A percentile compares a stretch with the other conserved stretches of the same genome.
Conservation (phyloP, 2,888 invertebrate species). For the Lepidochrysops patricia region DNA sequence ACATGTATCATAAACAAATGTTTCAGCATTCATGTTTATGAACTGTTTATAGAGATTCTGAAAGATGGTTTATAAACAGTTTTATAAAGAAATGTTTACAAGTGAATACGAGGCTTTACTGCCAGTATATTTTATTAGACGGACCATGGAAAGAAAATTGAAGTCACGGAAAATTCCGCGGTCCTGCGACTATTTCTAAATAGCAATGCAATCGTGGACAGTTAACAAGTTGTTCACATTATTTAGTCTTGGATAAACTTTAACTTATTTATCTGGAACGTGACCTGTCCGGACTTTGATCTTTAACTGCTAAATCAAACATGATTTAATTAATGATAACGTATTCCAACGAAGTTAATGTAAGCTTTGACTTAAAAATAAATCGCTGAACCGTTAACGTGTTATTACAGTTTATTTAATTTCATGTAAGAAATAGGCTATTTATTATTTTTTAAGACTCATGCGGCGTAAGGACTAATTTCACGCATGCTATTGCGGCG, state of each 20-base stretch:
- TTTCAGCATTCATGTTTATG: too few species aligned
- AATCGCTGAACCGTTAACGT: too few species aligned
- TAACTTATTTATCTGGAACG: constrained; percentile 2
- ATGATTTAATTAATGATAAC: not conserved
- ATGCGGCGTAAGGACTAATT: too few species aligned
- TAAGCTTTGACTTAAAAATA: not conserved
- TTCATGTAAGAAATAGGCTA: not conserved
- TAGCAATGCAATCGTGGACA: not conserved
- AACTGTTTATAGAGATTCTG: too few species aligned
- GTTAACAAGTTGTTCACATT: not conserved
- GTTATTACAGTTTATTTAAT: not conserved
- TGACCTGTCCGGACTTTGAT: not conserved
- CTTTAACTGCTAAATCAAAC: not conserved
- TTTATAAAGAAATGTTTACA: too few species aligned
- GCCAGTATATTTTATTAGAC: too few species aligned
- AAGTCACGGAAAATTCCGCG: not conserved
- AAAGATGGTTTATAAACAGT: too few species aligned
- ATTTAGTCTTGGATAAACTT: not conserved
- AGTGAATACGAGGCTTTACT: too few species aligned
- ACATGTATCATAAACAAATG: too few species aligned
- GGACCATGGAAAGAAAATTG: not conserved
- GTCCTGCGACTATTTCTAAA: too few species aligned
- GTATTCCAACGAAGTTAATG: not conserved
- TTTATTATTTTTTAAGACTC: too few species aligned
- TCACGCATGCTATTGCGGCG: too few species aligned